Conservation (phyloP, 2,797 vertebrate genomes). For the Eurystomus glaucurus region DNA sequence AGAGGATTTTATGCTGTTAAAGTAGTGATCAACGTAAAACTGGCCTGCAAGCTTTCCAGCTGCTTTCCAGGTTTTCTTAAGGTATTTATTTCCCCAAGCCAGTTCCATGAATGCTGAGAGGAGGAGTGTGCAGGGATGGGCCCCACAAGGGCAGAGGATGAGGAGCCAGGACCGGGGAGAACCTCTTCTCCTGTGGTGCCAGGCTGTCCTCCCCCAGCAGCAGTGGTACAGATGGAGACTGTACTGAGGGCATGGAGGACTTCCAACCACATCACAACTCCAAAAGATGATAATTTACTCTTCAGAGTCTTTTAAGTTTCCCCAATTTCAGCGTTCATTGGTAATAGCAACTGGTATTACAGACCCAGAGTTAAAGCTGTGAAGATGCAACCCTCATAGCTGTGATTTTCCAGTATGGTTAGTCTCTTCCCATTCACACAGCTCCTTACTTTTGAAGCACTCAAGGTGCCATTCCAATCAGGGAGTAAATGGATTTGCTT, state of each 20-base stretch:
- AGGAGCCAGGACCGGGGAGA: neutral
- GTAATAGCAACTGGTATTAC: neutral
- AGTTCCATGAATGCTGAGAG: neutral
- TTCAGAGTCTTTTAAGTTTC: neutral
- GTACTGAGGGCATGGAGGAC: neutral
- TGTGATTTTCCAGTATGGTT: neutral
- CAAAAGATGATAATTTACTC: neutral
- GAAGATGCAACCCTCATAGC: neutral
- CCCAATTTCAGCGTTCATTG: neutral
- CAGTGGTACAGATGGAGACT: no score
- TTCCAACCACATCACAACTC: neutral
- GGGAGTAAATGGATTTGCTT: neutral
- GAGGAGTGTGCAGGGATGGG: neutral
- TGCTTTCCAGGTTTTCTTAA: neutral
- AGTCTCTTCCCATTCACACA: neutral
- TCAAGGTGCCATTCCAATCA: neutral
- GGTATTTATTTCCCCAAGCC: neutral
- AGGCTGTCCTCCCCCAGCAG: no score
- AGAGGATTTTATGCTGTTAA: neutral
- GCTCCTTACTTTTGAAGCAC: neutral
- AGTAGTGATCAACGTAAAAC: neutral
- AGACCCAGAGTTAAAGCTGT: neutral
- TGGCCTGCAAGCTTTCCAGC: neutral
- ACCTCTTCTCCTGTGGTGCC: neutral
- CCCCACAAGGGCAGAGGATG: neutral